Percentiles rank a stretch among this genome's conserved stretches.
Evolutionary conservation across 2,113 vertebrate species (phyloP).

Genomic region (Gobio gobio): DNA sequence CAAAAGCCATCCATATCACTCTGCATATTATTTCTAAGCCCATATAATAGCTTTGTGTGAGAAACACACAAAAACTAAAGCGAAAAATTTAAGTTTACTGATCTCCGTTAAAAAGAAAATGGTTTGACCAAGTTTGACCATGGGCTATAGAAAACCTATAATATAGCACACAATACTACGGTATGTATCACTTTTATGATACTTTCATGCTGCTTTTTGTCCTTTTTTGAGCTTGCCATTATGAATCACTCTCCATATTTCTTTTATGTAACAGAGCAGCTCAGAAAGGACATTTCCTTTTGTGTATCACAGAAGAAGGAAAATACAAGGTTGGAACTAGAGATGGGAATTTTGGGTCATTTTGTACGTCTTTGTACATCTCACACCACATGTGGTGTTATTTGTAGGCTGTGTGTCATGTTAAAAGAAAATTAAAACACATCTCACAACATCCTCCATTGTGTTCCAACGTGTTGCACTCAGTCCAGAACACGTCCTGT

Average conservation of each 20-base stretch:
- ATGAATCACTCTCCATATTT: neutral
- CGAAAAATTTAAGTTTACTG: no score
- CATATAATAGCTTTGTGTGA: neutral
- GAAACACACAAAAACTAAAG: neutral
- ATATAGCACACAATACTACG: neutral
- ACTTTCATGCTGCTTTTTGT: neutral
- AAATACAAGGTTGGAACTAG: neutral
- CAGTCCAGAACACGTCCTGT: neutral
- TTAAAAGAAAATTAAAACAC: neutral
- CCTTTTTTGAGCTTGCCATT: neutral
- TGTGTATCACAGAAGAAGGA: neutral
- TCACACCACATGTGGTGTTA: neutral
- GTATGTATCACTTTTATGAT: neutral
- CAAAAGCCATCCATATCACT: neutral
- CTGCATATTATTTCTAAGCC: neutral
- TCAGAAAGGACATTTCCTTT: neutral
- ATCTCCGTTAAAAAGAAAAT: no score
- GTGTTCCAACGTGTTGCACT: neutral
- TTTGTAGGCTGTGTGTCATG: neutral
- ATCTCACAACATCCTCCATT: neutral
- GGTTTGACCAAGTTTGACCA: neutral
- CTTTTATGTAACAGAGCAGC: neutral
- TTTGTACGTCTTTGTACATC: neutral
- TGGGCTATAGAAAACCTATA: neutral
- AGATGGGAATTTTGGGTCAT: neutral